Evolutionary conservation across 2,797 vertebrate species (phyloP).

Genomic region (Lagorchestes hirsutus): DNA sequence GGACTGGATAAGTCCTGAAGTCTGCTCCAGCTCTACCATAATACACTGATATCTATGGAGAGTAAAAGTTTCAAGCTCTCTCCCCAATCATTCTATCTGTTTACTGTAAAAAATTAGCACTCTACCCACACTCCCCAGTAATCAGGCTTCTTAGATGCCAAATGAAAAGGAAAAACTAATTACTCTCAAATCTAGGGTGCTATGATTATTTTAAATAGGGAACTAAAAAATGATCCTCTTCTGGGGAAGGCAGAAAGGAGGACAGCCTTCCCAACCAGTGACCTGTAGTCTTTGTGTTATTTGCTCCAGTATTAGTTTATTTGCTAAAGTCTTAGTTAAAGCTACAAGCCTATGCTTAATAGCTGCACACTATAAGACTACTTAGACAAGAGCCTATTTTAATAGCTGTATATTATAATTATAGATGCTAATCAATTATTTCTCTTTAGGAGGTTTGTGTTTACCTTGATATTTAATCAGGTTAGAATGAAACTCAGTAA

Average conservation of each 20-base stretch:
- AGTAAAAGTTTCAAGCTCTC: not conserved
- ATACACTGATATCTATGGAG: not conserved
- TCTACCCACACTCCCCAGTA: not conserved
- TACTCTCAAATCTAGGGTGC: not conserved
- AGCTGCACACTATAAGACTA: not conserved
- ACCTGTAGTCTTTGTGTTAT: not conserved
- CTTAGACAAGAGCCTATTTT: not conserved
- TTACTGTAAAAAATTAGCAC: not conserved
- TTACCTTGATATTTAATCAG: not conserved
- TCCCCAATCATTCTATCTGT: not conserved
- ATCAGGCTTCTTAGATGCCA: not conserved
- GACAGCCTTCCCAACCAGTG: not conserved
- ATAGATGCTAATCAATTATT: not conserved
- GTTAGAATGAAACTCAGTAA: not conserved
- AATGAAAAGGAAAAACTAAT: not conserved
- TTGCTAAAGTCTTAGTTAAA: not conserved
- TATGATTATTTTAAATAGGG: not conserved
- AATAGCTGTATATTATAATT: not conserved
- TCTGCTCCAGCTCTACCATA: not conserved
- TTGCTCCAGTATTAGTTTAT: not conserved
- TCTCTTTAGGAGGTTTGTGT: not conserved
- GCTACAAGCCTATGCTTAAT: not conserved
- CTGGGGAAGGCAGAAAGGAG: not conserved
- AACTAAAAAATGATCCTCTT: not conserved
- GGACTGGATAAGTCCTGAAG: not conserved